phyloP scores from a whole-genome alignment of 2,888 invertebrate genomes.

The Ichneumoninae sp. region DNA sequence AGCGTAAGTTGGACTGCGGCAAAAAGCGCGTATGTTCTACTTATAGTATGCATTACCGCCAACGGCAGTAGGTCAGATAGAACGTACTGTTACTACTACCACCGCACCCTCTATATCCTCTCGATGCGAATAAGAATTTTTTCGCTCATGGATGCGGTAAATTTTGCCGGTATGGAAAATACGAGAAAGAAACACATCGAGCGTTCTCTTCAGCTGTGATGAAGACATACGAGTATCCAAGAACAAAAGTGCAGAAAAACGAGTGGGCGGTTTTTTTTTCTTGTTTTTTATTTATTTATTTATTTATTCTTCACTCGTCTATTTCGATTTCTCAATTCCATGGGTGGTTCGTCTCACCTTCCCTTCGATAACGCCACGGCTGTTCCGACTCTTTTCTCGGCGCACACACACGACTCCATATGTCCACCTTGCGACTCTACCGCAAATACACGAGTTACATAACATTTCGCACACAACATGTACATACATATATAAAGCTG shows the following conservation, averaged over 20 bases:
- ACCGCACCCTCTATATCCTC: not conserved
- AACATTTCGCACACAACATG: conserved; percentile 76
- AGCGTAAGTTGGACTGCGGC: conserved; percentile 27
- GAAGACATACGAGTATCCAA: not conserved
- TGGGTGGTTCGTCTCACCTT: conserved; percentile 18
- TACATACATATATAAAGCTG: conserved; percentile 46
- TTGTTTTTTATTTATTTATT: too few relatives aligned
- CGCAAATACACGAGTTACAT: conserved; percentile 73
- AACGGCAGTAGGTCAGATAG: conserved; percentile 50
- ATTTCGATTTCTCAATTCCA: conserved; percentile 42
- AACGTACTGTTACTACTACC: conserved; percentile 9
- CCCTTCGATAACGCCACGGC: conserved; percentile 18
- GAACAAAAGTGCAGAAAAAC: conserved; percentile 14
- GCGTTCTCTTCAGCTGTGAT: not conserved
- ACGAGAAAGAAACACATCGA: not conserved
- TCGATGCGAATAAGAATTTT: conserved; percentile 34
- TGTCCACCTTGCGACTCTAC: conserved; percentile 12
- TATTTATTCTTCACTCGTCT: not conserved
- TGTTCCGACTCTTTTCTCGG: conserved; percentile 18
- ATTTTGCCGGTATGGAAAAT: conserved; percentile 4
- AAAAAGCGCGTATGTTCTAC: conserved; percentile 52
- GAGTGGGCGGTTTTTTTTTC: not conserved
- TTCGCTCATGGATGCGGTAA: conserved; percentile 29
- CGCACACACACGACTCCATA: conserved; percentile 2
- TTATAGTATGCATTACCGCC: conserved; percentile 44